Conservation (phyloP, 2,797 vertebrate genomes). For the Cephalopachus bancanus region DNA sequence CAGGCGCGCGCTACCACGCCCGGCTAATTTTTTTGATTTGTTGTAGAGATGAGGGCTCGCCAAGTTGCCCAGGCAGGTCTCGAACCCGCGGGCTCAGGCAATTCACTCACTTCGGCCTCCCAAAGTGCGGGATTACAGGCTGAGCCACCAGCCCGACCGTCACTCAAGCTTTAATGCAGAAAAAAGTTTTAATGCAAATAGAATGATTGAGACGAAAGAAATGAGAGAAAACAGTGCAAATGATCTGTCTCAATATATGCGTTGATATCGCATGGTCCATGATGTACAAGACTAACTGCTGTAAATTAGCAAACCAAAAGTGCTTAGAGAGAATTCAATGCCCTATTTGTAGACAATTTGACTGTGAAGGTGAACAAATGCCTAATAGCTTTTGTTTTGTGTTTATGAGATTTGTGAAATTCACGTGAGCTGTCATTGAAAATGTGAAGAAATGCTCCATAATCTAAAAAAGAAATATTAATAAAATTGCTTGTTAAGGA, state of each 20-base stretch:
- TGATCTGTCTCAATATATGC: not conserved
- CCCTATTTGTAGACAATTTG: not conserved
- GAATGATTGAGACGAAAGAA: slow-evolving; percentile 30
- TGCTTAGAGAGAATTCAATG: not conserved
- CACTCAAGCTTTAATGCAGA: not conserved
- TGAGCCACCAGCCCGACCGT: no score
- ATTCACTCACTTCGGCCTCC: no score
- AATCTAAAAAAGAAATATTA: slow-evolving; percentile 28
- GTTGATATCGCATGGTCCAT: not conserved
- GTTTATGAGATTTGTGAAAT: slow-evolving; percentile 42
- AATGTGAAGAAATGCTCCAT: not conserved
- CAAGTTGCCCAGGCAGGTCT: no score
- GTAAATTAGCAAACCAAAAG: not conserved
- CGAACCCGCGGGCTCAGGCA: no score
- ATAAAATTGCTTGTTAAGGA: slow-evolving; percentile 29
- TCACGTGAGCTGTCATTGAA: slow-evolving; percentile 12
- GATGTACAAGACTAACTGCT: not conserved
- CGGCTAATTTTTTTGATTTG: no score
- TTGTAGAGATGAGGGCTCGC: no score
- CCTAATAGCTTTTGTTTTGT: slow-evolving; percentile 1
- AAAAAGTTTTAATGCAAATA: not conserved
- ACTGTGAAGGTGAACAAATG: slow-evolving; percentile 4
- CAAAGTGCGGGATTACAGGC: no score
- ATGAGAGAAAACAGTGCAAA: not conserved
- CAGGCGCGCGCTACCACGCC: no score